These are phyloP conservation scores for Lethocerus indicus DNA, from an alignment of 1,140 invertebrate species.

Conservation along the genomic window DNA sequence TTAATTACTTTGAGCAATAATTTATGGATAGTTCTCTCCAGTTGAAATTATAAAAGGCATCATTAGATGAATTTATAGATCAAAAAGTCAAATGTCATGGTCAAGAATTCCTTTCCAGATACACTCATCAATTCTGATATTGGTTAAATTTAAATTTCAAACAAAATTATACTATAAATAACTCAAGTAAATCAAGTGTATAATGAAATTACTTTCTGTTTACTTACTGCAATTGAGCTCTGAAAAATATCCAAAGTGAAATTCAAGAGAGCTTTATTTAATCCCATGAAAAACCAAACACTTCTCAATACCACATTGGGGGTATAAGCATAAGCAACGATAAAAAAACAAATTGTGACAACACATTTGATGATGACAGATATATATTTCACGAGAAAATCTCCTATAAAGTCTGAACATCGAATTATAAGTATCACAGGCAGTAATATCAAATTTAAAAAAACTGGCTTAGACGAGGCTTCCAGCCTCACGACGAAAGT, in stretches of 20 bases:
- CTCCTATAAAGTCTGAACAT: conserved; percentile 50
- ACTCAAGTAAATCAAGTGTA: no score
- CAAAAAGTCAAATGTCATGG: no score
- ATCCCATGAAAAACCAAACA: conserved; percentile 20
- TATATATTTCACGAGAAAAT: conserved; percentile 36
- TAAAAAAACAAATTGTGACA: conserved; percentile 19
- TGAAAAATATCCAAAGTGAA: conserved; percentile 18
- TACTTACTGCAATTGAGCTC: conserved; percentile 17
- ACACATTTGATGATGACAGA: conserved; percentile 32
- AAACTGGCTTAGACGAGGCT: conserved; percentile 35
- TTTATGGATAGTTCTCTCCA: no score
- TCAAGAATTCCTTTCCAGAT: no score
- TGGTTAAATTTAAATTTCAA: no score
- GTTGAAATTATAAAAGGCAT: no score
- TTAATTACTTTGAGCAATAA: no score
- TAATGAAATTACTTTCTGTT: no score
- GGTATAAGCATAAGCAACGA: conserved; percentile 30
- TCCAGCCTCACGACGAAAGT: conserved; percentile 43
- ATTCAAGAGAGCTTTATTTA: conserved; percentile 21
- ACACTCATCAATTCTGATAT: no score
- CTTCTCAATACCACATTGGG: conserved; percentile 29
- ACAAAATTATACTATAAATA: no score
- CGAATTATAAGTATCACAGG: conserved; percentile 54
- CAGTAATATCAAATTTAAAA: conserved; percentile 45
- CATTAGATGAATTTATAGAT: no score